Conservation (phyloP, 2,797 vertebrate species). For the Thamnophis elegans region DNA sequence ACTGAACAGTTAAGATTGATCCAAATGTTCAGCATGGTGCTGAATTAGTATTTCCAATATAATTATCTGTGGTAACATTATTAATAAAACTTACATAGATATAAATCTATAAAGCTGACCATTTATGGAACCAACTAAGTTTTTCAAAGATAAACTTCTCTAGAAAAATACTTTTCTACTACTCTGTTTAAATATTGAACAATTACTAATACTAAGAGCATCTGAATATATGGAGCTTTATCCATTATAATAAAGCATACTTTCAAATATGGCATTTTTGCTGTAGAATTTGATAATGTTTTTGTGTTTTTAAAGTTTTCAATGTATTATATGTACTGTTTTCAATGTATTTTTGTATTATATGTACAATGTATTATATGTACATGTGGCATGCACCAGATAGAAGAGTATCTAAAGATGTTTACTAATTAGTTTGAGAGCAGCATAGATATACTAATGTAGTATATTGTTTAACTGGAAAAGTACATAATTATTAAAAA, state of each 20-base stretch:
- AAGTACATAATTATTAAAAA: not conserved
- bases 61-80: not conserved
- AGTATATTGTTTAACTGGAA: not conserved
- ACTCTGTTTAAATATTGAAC: not conserved
- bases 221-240: not conserved
- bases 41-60: not conserved
- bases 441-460: not conserved
- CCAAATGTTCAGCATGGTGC: not conserved
- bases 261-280: not conserved
- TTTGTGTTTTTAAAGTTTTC: not conserved
- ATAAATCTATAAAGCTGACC: not conserved
- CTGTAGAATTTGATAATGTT: not conserved
- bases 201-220: not conserved
- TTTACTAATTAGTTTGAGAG: slow-evolving; percentile 2
- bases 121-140: not conserved
- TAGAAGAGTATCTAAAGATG: not conserved
- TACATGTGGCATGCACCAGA: not conserved
- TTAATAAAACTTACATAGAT: not conserved
- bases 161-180: not conserved
- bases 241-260: not conserved
- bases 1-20: not conserved
- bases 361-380: not conserved
- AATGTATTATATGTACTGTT: not conserved
- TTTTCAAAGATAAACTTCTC: not conserved
- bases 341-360: not conserved